These are phyloP conservation scores for Ancistrus triradiatus DNA, from an alignment of 2,113 vertebrate species.

Conservation along the genomic window DNA sequence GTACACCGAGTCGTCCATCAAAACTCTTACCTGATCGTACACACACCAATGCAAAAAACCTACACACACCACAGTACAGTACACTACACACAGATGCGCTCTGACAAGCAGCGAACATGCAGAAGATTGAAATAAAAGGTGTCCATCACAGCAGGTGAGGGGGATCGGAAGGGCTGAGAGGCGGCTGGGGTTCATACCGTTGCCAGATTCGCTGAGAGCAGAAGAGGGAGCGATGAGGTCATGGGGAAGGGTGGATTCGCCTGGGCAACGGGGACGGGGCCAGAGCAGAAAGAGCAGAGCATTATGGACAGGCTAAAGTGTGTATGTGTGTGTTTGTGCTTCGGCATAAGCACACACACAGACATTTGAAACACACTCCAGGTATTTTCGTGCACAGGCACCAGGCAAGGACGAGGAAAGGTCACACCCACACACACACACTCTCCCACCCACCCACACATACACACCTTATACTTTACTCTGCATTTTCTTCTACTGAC, in stretches of 20 bases:
- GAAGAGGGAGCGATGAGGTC: slow-evolving; percentile 72
- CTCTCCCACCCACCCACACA: no score
- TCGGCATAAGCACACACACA: no score
- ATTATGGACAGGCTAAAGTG: slow-evolving; percentile 50
- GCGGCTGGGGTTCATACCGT: slow-evolving; percentile 59
- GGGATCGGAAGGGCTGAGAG: slow-evolving; percentile 7
- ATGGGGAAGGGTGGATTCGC: slow-evolving; percentile 72
- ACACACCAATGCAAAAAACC: slow-evolving; percentile 9
- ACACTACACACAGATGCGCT: neutral
- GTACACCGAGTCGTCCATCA: no score
- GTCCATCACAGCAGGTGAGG: neutral
- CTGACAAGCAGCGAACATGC: neutral
- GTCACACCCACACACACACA: no score
- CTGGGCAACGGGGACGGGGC: slow-evolving; percentile 63
- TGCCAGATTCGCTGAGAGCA: slow-evolving; percentile 75
- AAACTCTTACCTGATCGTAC: neutral
- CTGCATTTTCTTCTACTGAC: no score
- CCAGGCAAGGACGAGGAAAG: no score
- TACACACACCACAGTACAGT: neutral
- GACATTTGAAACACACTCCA: no score
- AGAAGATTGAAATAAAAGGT: no score
- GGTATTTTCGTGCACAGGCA: no score
- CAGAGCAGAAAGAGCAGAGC: slow-evolving; percentile 63
- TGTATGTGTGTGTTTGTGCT: slow-evolving; percentile 39
- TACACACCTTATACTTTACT: no score